Evolutionary conservation across 1,140 invertebrate species (phyloP).

Genomic region (Tyrophagus putrescentiae): DNA sequence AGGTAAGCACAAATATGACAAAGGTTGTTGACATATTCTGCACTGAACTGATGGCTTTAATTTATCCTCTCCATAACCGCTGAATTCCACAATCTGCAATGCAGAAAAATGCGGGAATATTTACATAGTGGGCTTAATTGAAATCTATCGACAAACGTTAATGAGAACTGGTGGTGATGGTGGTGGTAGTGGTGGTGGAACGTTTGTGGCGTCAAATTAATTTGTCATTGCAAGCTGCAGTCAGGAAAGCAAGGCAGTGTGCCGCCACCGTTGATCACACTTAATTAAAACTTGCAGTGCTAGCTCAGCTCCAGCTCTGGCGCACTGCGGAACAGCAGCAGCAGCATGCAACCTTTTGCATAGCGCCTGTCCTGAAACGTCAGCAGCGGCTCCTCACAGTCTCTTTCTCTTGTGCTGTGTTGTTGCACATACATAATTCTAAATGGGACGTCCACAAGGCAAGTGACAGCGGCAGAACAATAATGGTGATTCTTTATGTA

Average conservation of each 20-base stretch:
- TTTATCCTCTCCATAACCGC: not conserved
- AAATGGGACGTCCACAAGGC: too few relatives aligned
- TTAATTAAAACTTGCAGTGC: not conserved
- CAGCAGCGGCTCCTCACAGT: not conserved
- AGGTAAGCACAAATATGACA: too few relatives aligned
- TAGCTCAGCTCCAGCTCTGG: not conserved
- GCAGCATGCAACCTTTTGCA: not conserved
- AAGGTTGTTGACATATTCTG: too few relatives aligned
- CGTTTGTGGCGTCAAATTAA: not conserved
- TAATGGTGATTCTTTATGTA: too few relatives aligned
- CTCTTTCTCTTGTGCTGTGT: too few relatives aligned
- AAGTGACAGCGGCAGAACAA: too few relatives aligned
- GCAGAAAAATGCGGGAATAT: too few relatives aligned
- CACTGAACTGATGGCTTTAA: not conserved
- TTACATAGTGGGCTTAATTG: too few relatives aligned
- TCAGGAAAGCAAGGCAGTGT: not conserved
- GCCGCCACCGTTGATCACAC: not conserved
- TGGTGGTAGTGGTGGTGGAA: not conserved
- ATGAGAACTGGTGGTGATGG: not conserved
- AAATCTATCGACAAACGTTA: not conserved
- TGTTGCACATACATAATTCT: too few relatives aligned
- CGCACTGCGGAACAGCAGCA: not conserved
- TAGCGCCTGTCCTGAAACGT: not conserved
- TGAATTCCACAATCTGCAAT: too few relatives aligned
- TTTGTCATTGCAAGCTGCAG: not conserved